Evolutionary conservation across 2,113 vertebrate genomes (phyloP).

Genomic region (Macrotis lagotis): DNA sequence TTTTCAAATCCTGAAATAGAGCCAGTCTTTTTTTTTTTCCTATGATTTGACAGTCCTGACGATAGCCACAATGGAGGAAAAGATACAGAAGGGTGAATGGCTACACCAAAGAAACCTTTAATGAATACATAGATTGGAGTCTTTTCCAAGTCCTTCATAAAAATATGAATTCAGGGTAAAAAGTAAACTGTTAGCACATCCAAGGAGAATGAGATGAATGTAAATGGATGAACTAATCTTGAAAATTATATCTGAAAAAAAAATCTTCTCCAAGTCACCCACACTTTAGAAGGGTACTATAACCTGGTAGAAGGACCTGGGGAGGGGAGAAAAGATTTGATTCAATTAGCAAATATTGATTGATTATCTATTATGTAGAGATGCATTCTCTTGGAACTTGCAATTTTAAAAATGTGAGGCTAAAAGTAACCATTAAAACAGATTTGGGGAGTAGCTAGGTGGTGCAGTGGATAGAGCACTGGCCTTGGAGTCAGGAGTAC

Average conservation of each 20-base stretch:
- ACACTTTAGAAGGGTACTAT: background rate
- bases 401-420: background rate
- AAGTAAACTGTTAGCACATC: background rate
- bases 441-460: too few relatives aligned
- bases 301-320: background rate
- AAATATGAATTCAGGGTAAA: slow-evolving; percentile 63
- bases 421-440: background rate
- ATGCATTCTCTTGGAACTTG: background rate
- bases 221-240: background rate
- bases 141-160: slow-evolving; percentile 68
- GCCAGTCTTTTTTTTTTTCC: background rate
- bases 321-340: background rate
- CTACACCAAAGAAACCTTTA: background rate
- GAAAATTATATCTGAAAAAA: background rate
- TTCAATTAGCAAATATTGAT: background rate
- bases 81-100: slow-evolving; percentile 27
- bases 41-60: slow-evolving; percentile 5
- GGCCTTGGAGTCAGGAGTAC: too few relatives aligned
- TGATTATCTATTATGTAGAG: background rate
- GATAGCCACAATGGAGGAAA: slow-evolving; percentile 3
- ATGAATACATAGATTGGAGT: background rate
- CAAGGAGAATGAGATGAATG: background rate
- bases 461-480: too few relatives aligned
- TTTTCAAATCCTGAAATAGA: slow-evolving; percentile 1
- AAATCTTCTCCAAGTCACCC: background rate